Percentiles rank a stretch among this genome's conserved stretches.
These are phyloP conservation scores for Bombus impatiens DNA, from an alignment of 1,140 invertebrate genomes.

Conservation along the genomic window DNA sequence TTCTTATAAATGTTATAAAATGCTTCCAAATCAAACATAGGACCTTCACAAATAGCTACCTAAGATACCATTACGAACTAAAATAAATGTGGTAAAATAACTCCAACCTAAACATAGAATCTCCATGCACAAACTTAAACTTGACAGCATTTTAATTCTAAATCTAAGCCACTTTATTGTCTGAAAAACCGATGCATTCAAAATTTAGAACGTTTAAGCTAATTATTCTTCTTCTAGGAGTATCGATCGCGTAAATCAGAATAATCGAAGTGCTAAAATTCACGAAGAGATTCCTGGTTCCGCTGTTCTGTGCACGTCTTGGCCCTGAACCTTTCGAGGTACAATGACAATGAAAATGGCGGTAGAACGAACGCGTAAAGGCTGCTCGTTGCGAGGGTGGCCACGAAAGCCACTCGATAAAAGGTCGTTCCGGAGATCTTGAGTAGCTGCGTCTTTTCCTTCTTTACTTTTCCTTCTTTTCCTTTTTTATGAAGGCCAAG, in stretches of 20 bases:
- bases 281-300: slow-evolving; percentile 43
- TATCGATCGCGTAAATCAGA: slow-evolving; percentile 31
- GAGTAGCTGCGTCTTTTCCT: slow-evolving; percentile 54
- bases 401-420: slow-evolving; percentile 61
- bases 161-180: background rate
- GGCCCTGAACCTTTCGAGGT: slow-evolving; percentile 26
- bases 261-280: slow-evolving; percentile 45
- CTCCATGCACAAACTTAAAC: background rate
- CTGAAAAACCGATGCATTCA: too few species aligned
- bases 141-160: background rate
- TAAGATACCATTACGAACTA: background rate
- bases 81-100: background rate
- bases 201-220: background rate
- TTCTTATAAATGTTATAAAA: too few species aligned
- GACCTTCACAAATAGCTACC: background rate
- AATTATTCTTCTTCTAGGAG: slow-evolving; percentile 1
- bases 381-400: slow-evolving; percentile 45
- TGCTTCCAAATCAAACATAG: too few species aligned
- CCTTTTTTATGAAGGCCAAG: slow-evolving; percentile 57
- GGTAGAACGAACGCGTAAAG: slow-evolving; percentile 35
- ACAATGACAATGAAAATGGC: slow-evolving; percentile 63
- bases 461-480: slow-evolving; percentile 21
- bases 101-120: background rate
- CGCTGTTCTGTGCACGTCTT: slow-evolving; percentile 55
- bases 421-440: slow-evolving; percentile 50